These are phyloP conservation scores for Phylloscopus trochilus DNA, from an alignment of 2,113 vertebrate genomes.

Conservation along the genomic window DNA sequence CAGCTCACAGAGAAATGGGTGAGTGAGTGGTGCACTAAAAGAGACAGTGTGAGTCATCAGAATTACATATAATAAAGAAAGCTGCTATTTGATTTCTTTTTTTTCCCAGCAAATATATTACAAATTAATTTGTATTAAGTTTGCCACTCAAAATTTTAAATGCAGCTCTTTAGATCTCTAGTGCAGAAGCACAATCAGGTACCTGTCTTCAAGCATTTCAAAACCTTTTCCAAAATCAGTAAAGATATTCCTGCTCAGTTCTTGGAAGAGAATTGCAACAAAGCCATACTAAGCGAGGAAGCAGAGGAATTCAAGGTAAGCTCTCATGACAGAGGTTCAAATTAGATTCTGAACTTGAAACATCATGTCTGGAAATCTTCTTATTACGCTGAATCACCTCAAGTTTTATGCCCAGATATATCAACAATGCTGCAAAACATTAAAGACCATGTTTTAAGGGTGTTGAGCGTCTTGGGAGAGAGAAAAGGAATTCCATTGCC, in stretches of 20 bases:
- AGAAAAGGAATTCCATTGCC: not conserved
- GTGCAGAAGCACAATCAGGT: not conserved
- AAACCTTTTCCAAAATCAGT: not conserved
- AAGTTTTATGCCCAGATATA: not conserved
- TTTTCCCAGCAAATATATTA: not conserved
- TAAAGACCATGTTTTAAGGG: not conserved
- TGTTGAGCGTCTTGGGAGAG: not conserved
- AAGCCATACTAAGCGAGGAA: not conserved
- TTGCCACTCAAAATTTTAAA: not conserved
- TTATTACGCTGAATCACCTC: not conserved
- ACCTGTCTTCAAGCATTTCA: not conserved
- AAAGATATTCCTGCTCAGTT: not conserved
- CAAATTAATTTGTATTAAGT: not conserved
- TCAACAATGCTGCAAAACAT: not conserved
- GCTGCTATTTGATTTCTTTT: not conserved
- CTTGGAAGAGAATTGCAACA: not conserved
- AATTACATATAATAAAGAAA: not conserved
- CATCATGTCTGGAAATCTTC: accelerated
- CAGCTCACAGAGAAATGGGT: accelerated
- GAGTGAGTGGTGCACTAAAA: not conserved
- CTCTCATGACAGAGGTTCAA: not conserved
- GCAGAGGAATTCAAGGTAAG: not conserved
- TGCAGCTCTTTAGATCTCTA: not conserved
- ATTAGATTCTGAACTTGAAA: not conserved
- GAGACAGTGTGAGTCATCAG: not conserved